Conservation (phyloP, 2,888 invertebrate species). For the Drosophila kanekoi region DNA sequence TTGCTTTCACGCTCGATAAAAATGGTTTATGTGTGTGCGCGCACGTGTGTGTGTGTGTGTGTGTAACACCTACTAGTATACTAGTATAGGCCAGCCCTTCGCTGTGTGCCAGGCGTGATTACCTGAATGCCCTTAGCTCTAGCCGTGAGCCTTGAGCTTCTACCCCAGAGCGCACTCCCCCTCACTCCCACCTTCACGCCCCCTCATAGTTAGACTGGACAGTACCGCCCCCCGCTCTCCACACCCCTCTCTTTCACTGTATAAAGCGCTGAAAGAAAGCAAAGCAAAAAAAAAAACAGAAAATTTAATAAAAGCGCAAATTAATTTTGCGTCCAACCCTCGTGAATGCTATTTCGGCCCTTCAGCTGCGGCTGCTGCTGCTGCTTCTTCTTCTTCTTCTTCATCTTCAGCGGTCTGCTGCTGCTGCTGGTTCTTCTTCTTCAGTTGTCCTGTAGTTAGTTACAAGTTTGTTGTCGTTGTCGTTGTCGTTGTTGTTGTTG, state of each 20-base stretch:
- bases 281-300: constrained; percentile 42
- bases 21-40: constrained; percentile 52
- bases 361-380: constrained; percentile 3
- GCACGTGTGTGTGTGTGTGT: constrained; percentile 6
- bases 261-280: constrained; percentile 8
- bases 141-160: constrained; percentile 13
- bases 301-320: constrained; percentile 80
- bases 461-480: constrained; percentile 68
- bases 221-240: background rate
- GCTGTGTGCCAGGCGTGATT: constrained; percentile 54
- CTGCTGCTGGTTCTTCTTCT: constrained; percentile 4
- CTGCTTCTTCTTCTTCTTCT: constrained; percentile 2
- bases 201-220: constrained; percentile 16
- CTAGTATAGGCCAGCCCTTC: constrained; percentile 3
- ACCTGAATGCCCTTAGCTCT: constrained; percentile 56
- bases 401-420: background rate
- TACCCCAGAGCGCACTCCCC: background rate
- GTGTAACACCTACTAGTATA: constrained; percentile 12
- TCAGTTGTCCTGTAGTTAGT: constrained; percentile 69
- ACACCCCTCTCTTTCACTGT: background rate
- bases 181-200: background rate
- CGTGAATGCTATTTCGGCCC: constrained; percentile 38
- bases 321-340: constrained; percentile 78
- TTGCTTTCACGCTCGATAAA: constrained; percentile 68
- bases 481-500: constrained; percentile 47